Conservation (phyloP, 1,140 invertebrate genomes). For the Neodiprion pinetum region DNA sequence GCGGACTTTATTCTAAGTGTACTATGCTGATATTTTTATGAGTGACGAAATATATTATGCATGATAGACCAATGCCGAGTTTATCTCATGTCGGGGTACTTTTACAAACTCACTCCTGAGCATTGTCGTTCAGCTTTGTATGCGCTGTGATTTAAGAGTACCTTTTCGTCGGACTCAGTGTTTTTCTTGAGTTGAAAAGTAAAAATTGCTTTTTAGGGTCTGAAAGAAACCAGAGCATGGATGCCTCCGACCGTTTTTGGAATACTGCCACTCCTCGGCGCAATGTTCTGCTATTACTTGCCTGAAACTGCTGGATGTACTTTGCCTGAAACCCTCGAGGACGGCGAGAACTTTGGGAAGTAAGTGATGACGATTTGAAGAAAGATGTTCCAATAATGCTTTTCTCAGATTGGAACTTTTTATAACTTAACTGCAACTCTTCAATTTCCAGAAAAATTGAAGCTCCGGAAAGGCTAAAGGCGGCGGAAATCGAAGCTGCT, state of each 20-base stretch:
- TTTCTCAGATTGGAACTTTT: neutral
- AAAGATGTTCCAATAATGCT: neutral
- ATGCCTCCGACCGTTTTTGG: slow-evolving; percentile 76
- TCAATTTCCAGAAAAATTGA: slow-evolving; percentile 30
- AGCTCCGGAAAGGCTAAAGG: slow-evolving; percentile 28
- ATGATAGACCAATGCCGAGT: neutral
- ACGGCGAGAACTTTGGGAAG: slow-evolving; percentile 78
- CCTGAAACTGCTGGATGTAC: slow-evolving; percentile 78
- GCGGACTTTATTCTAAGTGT: neutral
- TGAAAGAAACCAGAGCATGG: slow-evolving; percentile 57
- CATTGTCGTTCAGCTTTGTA: no score
- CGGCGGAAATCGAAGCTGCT: slow-evolving; percentile 39
- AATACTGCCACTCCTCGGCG: slow-evolving; percentile 68
- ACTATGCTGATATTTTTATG: neutral
- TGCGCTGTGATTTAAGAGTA: no score
- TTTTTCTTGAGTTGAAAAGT: no score
- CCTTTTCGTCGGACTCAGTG: no score
- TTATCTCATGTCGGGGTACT: neutral
- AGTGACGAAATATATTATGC: neutral
- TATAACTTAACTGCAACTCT: slow-evolving; percentile 5
- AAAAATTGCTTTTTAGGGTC: slow-evolving; percentile 36
- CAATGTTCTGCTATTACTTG: slow-evolving; percentile 69
- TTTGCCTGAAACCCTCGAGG: slow-evolving; percentile 79
- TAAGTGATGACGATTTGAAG: slow-evolving; percentile 33
- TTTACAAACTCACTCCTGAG: neutral